Base-by-base conservation (phyloP, 2,113 vertebrate species). In the Saguinus midas region DNA sequence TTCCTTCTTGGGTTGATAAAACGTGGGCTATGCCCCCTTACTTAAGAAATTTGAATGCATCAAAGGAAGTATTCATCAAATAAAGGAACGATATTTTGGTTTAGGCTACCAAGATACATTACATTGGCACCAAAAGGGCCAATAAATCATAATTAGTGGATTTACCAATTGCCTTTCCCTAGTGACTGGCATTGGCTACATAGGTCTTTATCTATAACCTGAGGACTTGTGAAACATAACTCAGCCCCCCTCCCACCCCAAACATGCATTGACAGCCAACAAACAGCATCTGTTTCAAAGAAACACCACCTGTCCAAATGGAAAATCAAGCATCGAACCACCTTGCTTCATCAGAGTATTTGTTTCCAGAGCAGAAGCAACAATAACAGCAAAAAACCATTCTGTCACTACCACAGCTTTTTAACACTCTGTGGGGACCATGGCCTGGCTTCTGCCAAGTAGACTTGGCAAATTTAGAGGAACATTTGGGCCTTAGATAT, bases 291-390 rank as follows among this genome's bases (percentile, higher is more conserved):
- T 97, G 85, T 97, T 98, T 98, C 97, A 97, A 98, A 98, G 98
- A 98, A 98, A 98, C 97, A 96, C 98, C 98, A 97, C 87, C 93
- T 96, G 96, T 96, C 91, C 0, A 82, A 98, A 98, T 98, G 98
- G 98, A 98, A 98, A 98, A 98, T 98, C 97, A 98, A 98, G 98
- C 97, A 96, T 96, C 16, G 23, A 95, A 96, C 97, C 83, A 97
- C 96, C 97, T 98, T 21, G 1, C 79, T 93, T 95, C 61, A 64
- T 16, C 93, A 94, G 95, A 95, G 94, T 90, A 95, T 98, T 97
- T 96, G 86, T 94, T 98, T 92, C 95, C 90, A 97, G 97, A 97
- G 96, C 93, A 98, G 95, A 96, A 78, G 95, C 52, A 90, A 68
- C 13, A 80, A 40, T 4, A 68, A 70, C 16, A 70, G 37, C 17